These are phyloP conservation scores for Plemyria rubiginata DNA, from an alignment of 2,888 invertebrate species.

Conservation along the genomic window DNA sequence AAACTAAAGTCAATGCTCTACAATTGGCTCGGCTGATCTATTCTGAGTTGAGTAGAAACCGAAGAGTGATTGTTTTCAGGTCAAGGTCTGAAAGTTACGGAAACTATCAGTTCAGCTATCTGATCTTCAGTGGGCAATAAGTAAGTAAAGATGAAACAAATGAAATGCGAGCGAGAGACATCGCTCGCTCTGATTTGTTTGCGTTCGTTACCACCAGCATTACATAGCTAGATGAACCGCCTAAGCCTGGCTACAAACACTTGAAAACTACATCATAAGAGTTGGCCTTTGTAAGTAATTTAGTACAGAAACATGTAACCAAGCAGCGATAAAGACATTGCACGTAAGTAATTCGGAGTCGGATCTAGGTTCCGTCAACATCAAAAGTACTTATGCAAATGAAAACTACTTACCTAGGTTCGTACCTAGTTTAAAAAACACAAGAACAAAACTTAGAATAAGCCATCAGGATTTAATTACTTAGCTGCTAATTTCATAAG, in stretches of 20 bases:
- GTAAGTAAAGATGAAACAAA: neutral
- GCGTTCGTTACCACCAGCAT: neutral
- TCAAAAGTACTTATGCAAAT: too few relatives aligned
- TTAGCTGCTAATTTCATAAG: too few relatives aligned
- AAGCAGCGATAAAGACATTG: neutral
- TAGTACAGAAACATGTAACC: neutral
- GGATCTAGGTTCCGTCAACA: neutral
- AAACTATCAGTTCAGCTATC: slow-evolving; percentile 4
- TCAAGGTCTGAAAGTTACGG: slow-evolving; percentile 32
- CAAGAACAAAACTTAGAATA: too few relatives aligned
- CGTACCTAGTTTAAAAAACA: too few relatives aligned
- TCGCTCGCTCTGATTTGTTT: neutral
- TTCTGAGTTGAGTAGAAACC: slow-evolving; percentile 25
- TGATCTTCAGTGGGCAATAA: neutral
- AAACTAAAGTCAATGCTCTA: slow-evolving; percentile 29
- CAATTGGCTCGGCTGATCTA: slow-evolving; percentile 24
- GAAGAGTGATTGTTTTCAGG: slow-evolving; percentile 17
- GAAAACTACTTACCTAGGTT: too few relatives aligned
- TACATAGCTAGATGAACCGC: neutral
- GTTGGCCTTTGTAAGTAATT: neutral
- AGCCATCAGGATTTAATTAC: too few relatives aligned
- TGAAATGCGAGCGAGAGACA: neutral
- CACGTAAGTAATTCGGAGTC: neutral
- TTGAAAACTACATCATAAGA: neutral
- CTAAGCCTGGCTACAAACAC: too few relatives aligned